A percentile compares a stretch with the other conserved stretches of the same genome.
phyloP scores from a whole-genome alignment of 2,797 vertebrate genomes.

The Ceryle rudis region DNA sequence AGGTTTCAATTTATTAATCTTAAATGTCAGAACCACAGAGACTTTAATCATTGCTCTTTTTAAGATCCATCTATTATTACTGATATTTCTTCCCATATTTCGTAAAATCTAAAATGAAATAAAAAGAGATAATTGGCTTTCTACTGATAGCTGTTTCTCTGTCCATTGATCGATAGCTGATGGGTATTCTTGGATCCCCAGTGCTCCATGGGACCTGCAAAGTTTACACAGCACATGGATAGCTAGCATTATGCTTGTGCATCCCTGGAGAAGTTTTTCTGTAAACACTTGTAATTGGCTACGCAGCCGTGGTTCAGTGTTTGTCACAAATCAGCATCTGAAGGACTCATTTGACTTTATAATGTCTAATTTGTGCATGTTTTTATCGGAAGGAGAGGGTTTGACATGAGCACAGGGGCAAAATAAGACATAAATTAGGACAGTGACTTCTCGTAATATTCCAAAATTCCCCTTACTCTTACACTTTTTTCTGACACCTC shows the following conservation, averaged over 20 bases:
- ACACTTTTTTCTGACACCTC: constrained; percentile 27
- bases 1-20: background rate
- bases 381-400: constrained; percentile 44
- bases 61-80: background rate
- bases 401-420: constrained; percentile 54
- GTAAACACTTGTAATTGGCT: constrained; percentile 25
- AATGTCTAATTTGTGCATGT: constrained; percentile 56
- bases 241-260: background rate
- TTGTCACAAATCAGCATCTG: constrained; percentile 53
- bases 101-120: background rate
- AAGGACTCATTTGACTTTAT: constrained; percentile 60
- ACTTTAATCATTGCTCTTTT: background rate
- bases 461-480: constrained; percentile 21
- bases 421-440: constrained; percentile 61
- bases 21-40: background rate
- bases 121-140: background rate
- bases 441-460: constrained; percentile 22
- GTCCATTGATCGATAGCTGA: background rate
- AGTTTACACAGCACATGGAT: background rate
- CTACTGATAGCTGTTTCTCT: background rate
- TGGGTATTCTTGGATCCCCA: background rate
- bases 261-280: constrained; percentile 3
- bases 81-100: background rate
- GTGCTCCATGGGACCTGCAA: background rate
- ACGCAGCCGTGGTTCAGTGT: background rate